Base-by-base conservation (phyloP, 1,140 invertebrate genomes). In the Vanessa atalanta region DNA sequence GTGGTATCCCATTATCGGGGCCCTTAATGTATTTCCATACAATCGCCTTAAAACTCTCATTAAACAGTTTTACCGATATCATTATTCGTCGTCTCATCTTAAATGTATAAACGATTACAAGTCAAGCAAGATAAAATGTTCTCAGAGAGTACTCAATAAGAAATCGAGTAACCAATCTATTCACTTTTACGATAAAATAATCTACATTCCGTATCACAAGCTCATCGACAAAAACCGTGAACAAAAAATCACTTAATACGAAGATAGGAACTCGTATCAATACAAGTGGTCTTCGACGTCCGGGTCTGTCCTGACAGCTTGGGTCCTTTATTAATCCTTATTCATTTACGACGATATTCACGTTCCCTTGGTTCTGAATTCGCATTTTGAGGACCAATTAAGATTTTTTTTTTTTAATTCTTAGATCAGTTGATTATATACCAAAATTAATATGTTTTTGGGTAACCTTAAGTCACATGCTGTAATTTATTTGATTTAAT, bases 201-300 rank as follows among this genome's bases (percentile, higher is more conserved):
- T 73, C 72, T 73, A 63, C 47, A 65, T 63, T 68, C 15, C 65
- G 47, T 51, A 68, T 73, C 72, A 50, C 2, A 61, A 57, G 53
- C 71, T 73, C 53, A 66, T 61, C 55, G 47, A 67, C 53, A 68
- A 67, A 73, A 69, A 73, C 67, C 57, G 37, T 31, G 37, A 68
- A 66, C 65, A 77, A 73, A 73, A 70, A 73, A 77, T 68, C 61
- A 57, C 68, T 67, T 55, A 71, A 77, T 71, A 73, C 68, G 6
- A 67, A 65, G 51, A 47, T 64, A 74, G 23, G n/a, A 23, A 23
- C 53, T 23, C 23, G 69, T 73, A 64, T 72, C 69, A 76, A 76
- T 72, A 48, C 65, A 31, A 48, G 50, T 15, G 23, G 53, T 72
- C 60, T 61, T 68, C 11, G 51, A 68, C 69, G 65, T 72, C 72